Conservation (phyloP, 2,888 invertebrate genomes). For the Agrotis segetum region DNA sequence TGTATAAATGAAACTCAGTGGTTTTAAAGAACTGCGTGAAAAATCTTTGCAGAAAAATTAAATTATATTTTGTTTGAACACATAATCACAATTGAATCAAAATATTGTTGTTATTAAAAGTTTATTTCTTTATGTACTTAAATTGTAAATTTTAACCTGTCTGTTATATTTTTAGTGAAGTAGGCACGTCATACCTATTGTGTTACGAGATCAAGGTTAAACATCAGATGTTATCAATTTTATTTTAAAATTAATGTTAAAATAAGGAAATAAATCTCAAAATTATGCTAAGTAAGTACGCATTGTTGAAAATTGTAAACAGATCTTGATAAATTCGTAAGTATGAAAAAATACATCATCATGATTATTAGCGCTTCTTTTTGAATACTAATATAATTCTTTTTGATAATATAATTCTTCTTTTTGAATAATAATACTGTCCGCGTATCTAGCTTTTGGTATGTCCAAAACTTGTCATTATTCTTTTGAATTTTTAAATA, state of each 20-base stretch:
- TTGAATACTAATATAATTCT: too few relatives aligned
- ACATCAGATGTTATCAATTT: conserved; percentile 1
- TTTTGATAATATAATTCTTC: too few relatives aligned
- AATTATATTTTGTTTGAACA: background rate
- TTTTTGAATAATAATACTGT: too few relatives aligned
- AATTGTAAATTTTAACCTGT: background rate
- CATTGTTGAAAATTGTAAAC: conserved; percentile 13
- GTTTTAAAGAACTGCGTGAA: background rate
- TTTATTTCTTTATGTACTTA: background rate
- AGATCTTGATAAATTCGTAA: background rate
- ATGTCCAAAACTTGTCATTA: too few relatives aligned
- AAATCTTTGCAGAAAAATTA: background rate
- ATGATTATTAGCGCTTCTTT: too few relatives aligned
- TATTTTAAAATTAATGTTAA: background rate
- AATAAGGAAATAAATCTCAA: background rate
- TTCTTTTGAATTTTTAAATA: too few relatives aligned
- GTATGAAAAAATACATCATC: too few relatives aligned
- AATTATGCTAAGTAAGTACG: background rate
- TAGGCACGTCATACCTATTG: conserved; percentile 7
- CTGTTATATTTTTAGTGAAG: background rate
- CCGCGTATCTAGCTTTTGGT: too few relatives aligned
- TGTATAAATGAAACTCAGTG: too few relatives aligned
- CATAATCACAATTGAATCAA: too few relatives aligned
- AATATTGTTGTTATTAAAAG: background rate
- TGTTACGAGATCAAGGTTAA: conserved; percentile 15